These are phyloP conservation scores for Peromyscus nudipes DNA, from an alignment of 2,797 vertebrate genomes.

Conservation along the genomic window DNA sequence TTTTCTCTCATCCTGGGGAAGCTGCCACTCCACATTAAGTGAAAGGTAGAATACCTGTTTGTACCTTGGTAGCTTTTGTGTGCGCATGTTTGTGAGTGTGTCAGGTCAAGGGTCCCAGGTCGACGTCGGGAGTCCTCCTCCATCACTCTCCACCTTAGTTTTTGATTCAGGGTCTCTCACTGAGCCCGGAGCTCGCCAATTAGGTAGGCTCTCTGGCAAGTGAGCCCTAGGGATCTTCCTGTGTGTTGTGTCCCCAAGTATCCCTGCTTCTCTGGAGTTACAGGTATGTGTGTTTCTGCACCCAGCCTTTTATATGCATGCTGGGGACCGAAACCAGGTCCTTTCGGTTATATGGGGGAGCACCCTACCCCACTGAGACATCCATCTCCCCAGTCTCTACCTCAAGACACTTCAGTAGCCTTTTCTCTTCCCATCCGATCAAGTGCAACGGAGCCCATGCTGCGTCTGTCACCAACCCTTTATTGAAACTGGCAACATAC, in stretches of 20 bases:
- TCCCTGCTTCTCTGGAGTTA: not conserved
- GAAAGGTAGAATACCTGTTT: constrained; percentile 76
- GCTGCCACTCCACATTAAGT: constrained; percentile 59
- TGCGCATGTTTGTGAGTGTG: not conserved
- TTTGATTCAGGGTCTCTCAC: not conserved
- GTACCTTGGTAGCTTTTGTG: constrained; percentile 49
- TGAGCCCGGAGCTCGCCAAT: not conserved
- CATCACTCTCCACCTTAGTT: not conserved
- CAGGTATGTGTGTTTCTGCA: too few species aligned
- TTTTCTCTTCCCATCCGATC: constrained; percentile 82
- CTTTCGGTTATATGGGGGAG: not conserved
- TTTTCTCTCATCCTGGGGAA: constrained; percentile 75
- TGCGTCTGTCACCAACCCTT: constrained; percentile 91
- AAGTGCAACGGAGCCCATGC: constrained; percentile 81
- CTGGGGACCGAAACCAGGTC: not conserved
- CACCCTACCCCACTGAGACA: not conserved
- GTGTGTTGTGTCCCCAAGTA: too few species aligned
- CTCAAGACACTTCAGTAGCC: not conserved
- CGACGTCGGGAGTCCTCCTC: not conserved
- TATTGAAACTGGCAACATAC: constrained; percentile 94
- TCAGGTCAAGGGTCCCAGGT: not conserved
- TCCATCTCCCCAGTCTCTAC: not conserved
- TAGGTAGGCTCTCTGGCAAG: not conserved
- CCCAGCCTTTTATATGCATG: not conserved
- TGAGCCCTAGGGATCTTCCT: not conserved